Base-by-base conservation (phyloP, 2,888 invertebrate species). In the Cataglyphis cursor region DNA sequence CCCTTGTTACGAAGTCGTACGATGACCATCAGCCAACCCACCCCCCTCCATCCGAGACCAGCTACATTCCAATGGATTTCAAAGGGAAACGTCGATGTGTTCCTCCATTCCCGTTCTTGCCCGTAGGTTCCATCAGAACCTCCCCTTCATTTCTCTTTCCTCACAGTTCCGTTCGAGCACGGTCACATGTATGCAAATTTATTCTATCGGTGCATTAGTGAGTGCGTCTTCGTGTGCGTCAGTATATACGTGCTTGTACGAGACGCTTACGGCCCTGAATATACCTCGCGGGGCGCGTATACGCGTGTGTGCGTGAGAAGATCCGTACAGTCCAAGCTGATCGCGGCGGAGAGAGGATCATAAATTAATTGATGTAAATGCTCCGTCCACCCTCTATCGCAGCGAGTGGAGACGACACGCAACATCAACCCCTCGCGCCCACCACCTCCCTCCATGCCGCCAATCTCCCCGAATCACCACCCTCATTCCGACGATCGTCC, bases 321-420 rank as follows among this genome's bases (percentile, higher is more conserved):
- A 75, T 59, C 74, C 83, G 85, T 84, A 48, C n/a, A 83, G 89
- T 82, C 66, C 87, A 87, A 87, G 87, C 87, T 81, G 87, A 87
- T 88, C 81, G 88, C 88, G 89, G 85, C 87, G 86, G 90, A 90
- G 91, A 90, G 91, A 91, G 92, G 92, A 92, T 93, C 94, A 95
- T 95, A 94, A 94, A 95, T 95, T 95, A 94, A 95, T 94, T 94
- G 94, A 95, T 94, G 94, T 94, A 95, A 95, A 95, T 95, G 94
- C 92, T 93, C 92, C 93, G 94, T 94, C 94, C 94, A 94, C 93
- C 94, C 94, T 93, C 92, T 91, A 91, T 92, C 92, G 92, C 88
- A 85, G 88, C 89, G 85, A 83, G 86, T 86, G 88, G 90, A 89
- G 91, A 92, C 90, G 90, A 90, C 89, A 90, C 90, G 87, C 90